Base-by-base conservation (phyloP, 2,888 invertebrate species). In the Aromia moschata region DNA sequence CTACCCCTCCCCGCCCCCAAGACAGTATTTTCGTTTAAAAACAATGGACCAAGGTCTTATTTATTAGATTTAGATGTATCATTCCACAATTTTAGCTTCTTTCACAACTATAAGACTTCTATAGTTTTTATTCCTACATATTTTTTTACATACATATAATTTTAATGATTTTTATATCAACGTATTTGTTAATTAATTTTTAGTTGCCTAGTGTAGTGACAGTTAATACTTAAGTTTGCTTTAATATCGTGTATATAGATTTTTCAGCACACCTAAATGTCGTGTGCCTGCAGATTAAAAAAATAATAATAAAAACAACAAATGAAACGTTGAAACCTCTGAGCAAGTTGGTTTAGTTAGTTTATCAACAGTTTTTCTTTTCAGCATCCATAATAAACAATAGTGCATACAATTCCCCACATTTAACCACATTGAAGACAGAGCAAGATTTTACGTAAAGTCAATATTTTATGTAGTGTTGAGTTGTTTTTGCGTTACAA, bases 121-220 rank as follows among this genome's bases (percentile, higher is more conserved):
- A 72, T 79, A 78, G 76, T 78, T 77, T 74, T 73, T 78, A 78
- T 79, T 80, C 78, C 78, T 79, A 78, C 74, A 77, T 79, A 80
- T 80, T 79, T 80, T 79, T 80, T 79, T 80, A 79, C 76, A 77
- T 75, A 75, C 70, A 75, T 72, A 77, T 74, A 75, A 77, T 74
- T 77, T 75, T 78, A 76, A 75, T 75, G 70, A 74, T 74, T 75
- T 75, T 74, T 76, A 76, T 77, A 77, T 77, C 72, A 74, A 77
- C 77, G 78, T 79, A 80, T 80, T 80, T 81, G 80, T 81, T 81
- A 81, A 80, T 77, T 81, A 80, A 75, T 81, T 79, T 74, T 79
- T 79, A 79, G 75, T 79, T 76, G 64, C 62, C 51, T 73, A 73
- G 67, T 58, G 62, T 70, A 71, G 67, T 73, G 71, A 72, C 75